A percentile compares a stretch with the other conserved stretches of the same genome.
Conservation (phyloP, 1,140 invertebrate genomes). For the Ridgeia piscesae region DNA sequence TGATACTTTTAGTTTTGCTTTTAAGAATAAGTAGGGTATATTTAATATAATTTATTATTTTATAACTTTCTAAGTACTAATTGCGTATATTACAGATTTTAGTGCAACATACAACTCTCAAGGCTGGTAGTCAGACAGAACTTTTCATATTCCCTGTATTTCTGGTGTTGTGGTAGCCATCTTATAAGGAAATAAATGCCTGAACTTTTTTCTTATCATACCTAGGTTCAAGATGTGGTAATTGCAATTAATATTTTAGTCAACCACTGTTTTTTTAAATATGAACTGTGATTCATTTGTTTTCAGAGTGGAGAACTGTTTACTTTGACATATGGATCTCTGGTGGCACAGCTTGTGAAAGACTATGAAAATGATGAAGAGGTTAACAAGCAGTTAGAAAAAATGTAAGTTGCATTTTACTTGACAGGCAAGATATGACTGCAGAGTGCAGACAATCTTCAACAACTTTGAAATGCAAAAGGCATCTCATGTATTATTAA, state of each 20-base stretch:
- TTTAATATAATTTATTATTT: too few species aligned
- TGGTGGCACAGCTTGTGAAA: constrained; percentile 94
- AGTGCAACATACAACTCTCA: too few species aligned
- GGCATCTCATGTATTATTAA: not conserved
- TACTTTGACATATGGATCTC: constrained; percentile 94
- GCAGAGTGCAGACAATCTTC: not conserved
- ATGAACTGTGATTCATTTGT: constrained; percentile 31
- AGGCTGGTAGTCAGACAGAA: too few species aligned
- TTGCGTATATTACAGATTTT: too few species aligned
- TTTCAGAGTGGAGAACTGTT: constrained; percentile 95
- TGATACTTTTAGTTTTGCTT: too few species aligned
- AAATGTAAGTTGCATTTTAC: constrained; percentile 52
- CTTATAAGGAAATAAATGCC: too few species aligned
- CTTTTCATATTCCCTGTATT: too few species aligned
- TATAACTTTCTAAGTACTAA: too few species aligned
- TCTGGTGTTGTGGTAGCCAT: too few species aligned
- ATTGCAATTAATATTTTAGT: constrained; percentile 59
- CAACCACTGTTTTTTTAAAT: constrained; percentile 19
- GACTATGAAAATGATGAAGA: constrained; percentile 98
- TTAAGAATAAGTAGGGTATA: too few species aligned
- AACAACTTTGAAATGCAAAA: not conserved
- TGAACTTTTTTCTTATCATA: too few species aligned
- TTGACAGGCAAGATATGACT: not conserved
- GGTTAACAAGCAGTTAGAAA: constrained; percentile 63
- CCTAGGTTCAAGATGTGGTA: not conserved